These are phyloP conservation scores for Apis dorsata DNA, from an alignment of 1,140 invertebrate species.

Conservation along the genomic window DNA sequence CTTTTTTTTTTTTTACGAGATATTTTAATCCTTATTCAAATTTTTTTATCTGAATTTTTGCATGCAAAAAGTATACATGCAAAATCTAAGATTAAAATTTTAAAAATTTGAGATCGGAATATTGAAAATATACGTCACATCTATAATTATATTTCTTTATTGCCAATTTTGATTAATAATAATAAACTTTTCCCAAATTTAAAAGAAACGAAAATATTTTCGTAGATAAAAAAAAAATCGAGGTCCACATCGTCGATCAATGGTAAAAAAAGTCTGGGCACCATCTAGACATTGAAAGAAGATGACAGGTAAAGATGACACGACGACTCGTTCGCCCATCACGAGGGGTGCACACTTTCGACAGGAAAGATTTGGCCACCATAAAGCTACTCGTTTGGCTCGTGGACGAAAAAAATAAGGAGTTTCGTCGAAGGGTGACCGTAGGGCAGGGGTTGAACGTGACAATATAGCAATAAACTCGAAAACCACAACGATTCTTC, in stretches of 20 bases:
- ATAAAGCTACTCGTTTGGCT: conserved; percentile 71
- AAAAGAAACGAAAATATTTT: too few species aligned
- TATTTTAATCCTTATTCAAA: too few species aligned
- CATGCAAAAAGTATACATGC: too few species aligned
- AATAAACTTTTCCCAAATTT: too few species aligned
- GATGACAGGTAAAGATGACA: conserved; percentile 15
- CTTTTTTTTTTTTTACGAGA: neutral
- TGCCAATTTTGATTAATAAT: too few species aligned
- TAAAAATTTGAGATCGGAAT: too few species aligned
- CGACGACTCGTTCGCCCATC: neutral
- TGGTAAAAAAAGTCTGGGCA: neutral
- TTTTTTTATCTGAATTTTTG: too few species aligned
- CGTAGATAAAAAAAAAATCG: too few species aligned
- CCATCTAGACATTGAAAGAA: neutral
- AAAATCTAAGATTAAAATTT: too few species aligned
- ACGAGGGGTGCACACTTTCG: conserved; percentile 14
- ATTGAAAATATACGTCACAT: too few species aligned
- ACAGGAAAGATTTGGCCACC: conserved; percentile 72
- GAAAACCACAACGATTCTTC: conserved; percentile 70
- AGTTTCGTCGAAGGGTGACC: neutral
- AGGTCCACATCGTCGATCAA: neutral
- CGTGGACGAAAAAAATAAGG: conserved; percentile 42
- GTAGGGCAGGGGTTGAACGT: conserved; percentile 11
- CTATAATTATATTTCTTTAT: too few species aligned
- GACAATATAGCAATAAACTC: conserved; percentile 57